These are phyloP conservation scores for Chrysodeixis includens DNA, from an alignment of 2,888 invertebrate genomes.

Conservation along the genomic window DNA sequence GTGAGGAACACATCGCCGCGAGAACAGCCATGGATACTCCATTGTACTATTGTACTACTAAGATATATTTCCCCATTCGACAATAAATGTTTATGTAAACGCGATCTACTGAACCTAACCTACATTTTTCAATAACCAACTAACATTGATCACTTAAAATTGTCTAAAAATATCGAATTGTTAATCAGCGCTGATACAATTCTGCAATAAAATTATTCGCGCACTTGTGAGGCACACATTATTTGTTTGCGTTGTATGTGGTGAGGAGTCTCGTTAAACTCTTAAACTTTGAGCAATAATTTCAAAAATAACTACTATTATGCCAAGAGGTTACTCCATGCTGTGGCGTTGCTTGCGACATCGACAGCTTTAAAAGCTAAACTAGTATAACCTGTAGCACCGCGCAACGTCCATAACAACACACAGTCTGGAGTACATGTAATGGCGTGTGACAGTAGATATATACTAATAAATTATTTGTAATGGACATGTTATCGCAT, in stretches of 20 bases:
- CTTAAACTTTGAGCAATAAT: conserved; percentile 36
- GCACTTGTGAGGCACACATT: not conserved
- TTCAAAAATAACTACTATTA: conserved; percentile 9
- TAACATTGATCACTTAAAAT: conserved; percentile 23
- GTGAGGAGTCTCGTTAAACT: not conserved
- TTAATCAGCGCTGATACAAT: conserved; percentile 3
- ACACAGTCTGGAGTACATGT: conserved; percentile 15
- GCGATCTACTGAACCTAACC: conserved; percentile 21
- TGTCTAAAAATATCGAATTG: conserved; percentile 6
- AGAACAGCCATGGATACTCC: not conserved
- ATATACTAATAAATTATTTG: conserved; percentile 19
- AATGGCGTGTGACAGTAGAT: not conserved
- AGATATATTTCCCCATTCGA: conserved; percentile 11
- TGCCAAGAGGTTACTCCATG: conserved; percentile 12
- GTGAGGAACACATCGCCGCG: not conserved
- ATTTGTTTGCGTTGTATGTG: not conserved
- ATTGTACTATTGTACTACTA: conserved; percentile 7
- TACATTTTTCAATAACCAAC: conserved; percentile 22
- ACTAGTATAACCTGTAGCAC: not conserved
- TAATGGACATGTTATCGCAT: conserved; percentile 57
- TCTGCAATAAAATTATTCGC: not conserved
- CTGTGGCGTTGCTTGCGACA: conserved; percentile 11
- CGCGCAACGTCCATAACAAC: conserved; percentile 1
- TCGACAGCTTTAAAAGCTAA: conserved; percentile 10
- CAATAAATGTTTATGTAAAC: conserved; percentile 17